These are phyloP conservation scores for Eurytoma californica DNA, from an alignment of 2,888 invertebrate species.

Conservation along the genomic window DNA sequence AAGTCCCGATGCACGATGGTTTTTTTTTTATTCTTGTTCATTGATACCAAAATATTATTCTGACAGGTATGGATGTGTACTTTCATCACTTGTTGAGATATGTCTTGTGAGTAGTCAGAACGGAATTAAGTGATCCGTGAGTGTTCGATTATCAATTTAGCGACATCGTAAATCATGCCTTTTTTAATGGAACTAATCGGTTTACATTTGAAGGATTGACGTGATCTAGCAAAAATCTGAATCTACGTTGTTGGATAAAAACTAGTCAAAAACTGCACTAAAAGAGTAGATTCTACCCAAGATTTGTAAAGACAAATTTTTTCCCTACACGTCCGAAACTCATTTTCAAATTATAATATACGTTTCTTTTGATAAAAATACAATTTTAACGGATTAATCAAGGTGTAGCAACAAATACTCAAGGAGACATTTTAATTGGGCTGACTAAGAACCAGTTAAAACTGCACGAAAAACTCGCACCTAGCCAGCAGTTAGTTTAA, in stretches of 20 bases:
- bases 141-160: too few species aligned
- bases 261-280: conserved; percentile 46
- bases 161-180: not conserved
- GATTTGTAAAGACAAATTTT: conserved; percentile 19
- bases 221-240: not conserved
- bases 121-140: conserved; percentile 14
- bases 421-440: not conserved
- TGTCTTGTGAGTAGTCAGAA: conserved; percentile 9
- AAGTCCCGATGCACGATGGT: conserved; percentile 16
- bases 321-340: not conserved
- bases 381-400: not conserved
- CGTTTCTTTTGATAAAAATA: not conserved
- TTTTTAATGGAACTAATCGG: not conserved
- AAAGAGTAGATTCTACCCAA: conserved; percentile 48
- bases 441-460: conserved; percentile 35
- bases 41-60: conserved; percentile 50
- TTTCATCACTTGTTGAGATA: conserved; percentile 37
- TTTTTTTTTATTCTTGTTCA: conserved; percentile 13
- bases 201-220: not conserved
- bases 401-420: not conserved
- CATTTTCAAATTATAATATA: too few species aligned
- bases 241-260: conserved; percentile 36
- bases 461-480: conserved; percentile 39
- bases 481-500: conserved; percentile 6
- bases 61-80: conserved; percentile 23